Conservation (phyloP, 2,113 vertebrate species). For the Lonchura striata region DNA sequence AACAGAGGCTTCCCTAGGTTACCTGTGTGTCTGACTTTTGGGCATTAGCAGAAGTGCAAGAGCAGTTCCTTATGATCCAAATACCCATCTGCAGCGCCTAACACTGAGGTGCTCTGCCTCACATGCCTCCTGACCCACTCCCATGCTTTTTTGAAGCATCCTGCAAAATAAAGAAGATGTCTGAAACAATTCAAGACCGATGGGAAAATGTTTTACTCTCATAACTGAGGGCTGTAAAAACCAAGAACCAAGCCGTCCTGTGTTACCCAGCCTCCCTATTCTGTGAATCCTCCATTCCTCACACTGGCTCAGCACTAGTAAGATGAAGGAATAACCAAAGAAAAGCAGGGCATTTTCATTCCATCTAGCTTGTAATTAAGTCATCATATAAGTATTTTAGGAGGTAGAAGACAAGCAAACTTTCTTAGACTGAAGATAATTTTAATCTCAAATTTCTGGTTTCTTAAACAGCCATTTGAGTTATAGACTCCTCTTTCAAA, state of each 20-base stretch:
- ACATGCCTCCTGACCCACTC: background rate
- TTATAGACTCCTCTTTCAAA: background rate
- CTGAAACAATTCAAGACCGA: background rate
- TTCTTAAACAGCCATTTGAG: background rate
- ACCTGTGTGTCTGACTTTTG: background rate
- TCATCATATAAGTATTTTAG: background rate
- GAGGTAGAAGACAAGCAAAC: background rate
- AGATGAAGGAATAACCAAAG: background rate
- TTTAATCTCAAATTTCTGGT: background rate
- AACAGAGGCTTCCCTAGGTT: background rate
- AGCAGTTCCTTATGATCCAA: background rate
- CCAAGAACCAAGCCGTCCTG: background rate
- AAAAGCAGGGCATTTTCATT: background rate
- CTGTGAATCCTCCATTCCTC: background rate
- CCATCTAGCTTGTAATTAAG: background rate
- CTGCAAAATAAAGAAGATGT: background rate
- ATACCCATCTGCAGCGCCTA: background rate
- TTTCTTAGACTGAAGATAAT: background rate
- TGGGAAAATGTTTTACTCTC: background rate
- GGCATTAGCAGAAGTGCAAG: background rate
- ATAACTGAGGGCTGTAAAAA: background rate
- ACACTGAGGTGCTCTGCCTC: background rate
- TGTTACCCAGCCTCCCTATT: background rate
- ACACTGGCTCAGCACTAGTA: background rate
- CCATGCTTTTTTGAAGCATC: background rate